A percentile compares a stretch with the other conserved stretches of the same genome.
These are phyloP conservation scores for Melanaphis sacchari DNA, from an alignment of 1,140 invertebrate genomes.

Conservation along the genomic window DNA sequence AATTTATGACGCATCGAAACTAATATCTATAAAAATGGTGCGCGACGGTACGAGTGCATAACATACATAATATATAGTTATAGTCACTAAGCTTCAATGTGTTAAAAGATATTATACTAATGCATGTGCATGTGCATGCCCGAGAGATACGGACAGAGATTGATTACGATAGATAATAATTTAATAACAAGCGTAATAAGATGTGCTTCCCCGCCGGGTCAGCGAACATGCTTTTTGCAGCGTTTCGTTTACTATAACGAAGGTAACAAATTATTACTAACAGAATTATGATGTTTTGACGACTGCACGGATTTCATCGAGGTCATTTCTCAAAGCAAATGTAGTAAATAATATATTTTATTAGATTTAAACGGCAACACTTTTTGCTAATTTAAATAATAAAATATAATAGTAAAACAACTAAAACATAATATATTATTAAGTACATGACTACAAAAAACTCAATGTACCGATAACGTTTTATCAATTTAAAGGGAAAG, in stretches of 20 bases:
- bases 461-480: neutral
- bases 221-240: slow-evolving; percentile 1
- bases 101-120: neutral
- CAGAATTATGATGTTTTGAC: neutral
- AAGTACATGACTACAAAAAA: neutral
- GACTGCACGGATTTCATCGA: neutral
- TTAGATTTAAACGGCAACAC: neutral
- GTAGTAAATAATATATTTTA: neutral
- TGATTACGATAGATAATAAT: slow-evolving; percentile 21
- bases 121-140: neutral
- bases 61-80: neutral
- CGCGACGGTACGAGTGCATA: neutral
- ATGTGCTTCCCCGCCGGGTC: neutral
- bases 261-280: neutral
- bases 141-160: slow-evolving; percentile 11
- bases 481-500: neutral
- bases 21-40: slow-evolving; percentile 18
- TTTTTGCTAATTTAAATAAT: neutral
- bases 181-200: neutral
- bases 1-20: slow-evolving; percentile 25
- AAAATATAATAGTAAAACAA: neutral
- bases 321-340: neutral
- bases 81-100: neutral
- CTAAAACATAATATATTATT: neutral
- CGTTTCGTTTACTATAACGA: neutral